Evolutionary conservation across 2,888 invertebrate genomes (phyloP).

Genomic region (Clanis bilineata): DNA sequence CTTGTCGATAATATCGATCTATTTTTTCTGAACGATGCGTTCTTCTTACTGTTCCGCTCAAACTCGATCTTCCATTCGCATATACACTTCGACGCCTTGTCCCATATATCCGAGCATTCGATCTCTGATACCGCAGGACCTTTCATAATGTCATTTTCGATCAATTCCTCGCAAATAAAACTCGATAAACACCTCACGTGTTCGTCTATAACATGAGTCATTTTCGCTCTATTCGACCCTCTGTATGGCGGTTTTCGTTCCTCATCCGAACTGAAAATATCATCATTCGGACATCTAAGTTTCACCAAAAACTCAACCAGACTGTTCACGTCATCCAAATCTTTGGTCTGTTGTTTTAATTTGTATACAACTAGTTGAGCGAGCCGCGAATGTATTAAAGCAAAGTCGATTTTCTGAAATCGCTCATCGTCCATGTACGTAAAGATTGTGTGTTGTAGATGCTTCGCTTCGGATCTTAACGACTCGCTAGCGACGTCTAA

Average conservation of each 20-base stretch:
- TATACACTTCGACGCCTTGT: conserved; percentile 78
- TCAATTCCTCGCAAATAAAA: conserved; percentile 68
- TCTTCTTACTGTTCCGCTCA: conserved; percentile 76
- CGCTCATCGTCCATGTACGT: conserved; percentile 87
- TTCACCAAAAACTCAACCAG: conserved; percentile 65
- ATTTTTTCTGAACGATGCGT: conserved; percentile 78
- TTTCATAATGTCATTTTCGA: conserved; percentile 55
- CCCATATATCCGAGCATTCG: conserved; percentile 83
- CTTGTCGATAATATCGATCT: conserved; percentile 75
- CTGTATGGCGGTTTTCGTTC: conserved; percentile 60
- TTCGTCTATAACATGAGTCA: conserved; percentile 56
- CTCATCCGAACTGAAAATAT: conserved; percentile 83
- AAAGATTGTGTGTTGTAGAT: conserved; percentile 85
- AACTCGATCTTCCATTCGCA: conserved; percentile 84
- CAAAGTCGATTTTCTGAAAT: conserved; percentile 84
- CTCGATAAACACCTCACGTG: conserved; percentile 72
- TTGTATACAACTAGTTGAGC: conserved; percentile 84
- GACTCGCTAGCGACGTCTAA: conserved; percentile 80
- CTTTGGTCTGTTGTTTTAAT: conserved; percentile 71
- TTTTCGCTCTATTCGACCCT: conserved; percentile 56
- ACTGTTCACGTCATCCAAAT: conserved; percentile 65
- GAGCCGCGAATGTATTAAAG: conserved; percentile 84
- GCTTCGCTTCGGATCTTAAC: conserved; percentile 85
- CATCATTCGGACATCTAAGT: conserved; percentile 70
- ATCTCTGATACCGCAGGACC: conserved; percentile 80